Base-by-base conservation (phyloP, 2,888 invertebrate species). In the Pandemis heparana region DNA sequence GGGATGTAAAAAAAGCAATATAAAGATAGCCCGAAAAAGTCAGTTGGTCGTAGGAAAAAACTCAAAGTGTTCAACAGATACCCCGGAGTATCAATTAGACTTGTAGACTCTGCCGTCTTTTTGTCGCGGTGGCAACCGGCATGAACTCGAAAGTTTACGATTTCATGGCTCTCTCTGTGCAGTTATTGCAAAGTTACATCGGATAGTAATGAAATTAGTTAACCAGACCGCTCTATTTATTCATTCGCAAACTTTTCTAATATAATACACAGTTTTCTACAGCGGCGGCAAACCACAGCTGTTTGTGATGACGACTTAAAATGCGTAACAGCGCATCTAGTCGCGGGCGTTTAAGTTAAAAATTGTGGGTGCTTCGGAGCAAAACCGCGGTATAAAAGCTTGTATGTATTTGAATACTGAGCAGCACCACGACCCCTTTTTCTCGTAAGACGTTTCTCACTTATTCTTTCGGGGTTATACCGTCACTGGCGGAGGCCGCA, bases 381-480 rank as follows among this genome's bases (percentile, higher is more conserved):
- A 60, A 62, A 69, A 38, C 72, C 68, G 51, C 61, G 72, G 70
- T 53, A 60, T 72, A 73, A 72, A 69, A 60, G 61, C 66, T 72
- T 72, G 68, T 73, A 60, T 71, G 83, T 87, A 87, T 89, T 91
- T 92, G 91, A 92, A 90, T 89, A 90, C 89, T 88, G 83, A 87
- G 87, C 85, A 87, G 86, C 84, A 88, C 87, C 87, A 82, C 83
- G 87, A 88, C 86, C 87, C 87, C 88, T 91, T 86, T 88, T 88
- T 84, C 88, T 86, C 88, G 87, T 87, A 89, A 92, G 92, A 88
- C 90, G 89, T 87, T 92, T 89, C 92, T 90, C 92, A 89, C 92
- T 92, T 93, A 92, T 92, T 91, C 92, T 92, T 92, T 90, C 86
- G 90, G 89, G 89, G 89, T 89, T 89, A 90, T 85, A 86, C 85